Evolutionary conservation across 1,140 invertebrate genomes (phyloP).

Genomic region (Drosophila athabasca): DNA sequence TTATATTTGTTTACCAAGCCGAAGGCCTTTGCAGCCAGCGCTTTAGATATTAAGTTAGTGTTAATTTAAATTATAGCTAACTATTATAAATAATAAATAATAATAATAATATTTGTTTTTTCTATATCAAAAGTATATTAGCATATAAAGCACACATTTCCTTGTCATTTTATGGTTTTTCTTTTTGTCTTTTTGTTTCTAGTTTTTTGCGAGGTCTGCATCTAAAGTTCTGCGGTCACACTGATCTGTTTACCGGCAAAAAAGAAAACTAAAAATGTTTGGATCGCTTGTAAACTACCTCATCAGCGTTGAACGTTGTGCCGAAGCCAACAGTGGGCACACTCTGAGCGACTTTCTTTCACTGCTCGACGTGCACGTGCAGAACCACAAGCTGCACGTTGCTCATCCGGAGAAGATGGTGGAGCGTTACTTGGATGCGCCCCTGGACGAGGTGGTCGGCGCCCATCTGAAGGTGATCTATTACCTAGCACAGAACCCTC

Average conservation of each 20-base stretch:
- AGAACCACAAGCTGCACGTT: conserved; percentile 88
- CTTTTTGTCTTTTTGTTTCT: too few species aligned
- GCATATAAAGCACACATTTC: too few species aligned
- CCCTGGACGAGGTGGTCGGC: conserved; percentile 92
- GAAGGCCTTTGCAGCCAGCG: too few species aligned
- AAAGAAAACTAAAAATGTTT: conserved; percentile 55
- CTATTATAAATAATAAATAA: too few species aligned
- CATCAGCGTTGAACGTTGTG: conserved; percentile 56
- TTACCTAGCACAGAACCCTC: conserved; percentile 78
- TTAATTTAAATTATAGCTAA: too few species aligned
- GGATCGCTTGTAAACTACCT: conserved; percentile 77
- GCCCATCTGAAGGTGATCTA: conserved; percentile 88
- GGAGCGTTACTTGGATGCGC: conserved; percentile 88
- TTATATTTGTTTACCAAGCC: too few species aligned
- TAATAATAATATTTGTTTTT: too few species aligned
- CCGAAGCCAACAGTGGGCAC: conserved; percentile 73
- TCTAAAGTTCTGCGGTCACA: conserved; percentile 2
- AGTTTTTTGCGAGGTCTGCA: too few species aligned
- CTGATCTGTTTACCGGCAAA: conserved; percentile 3
- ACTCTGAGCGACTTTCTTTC: conserved; percentile 88
- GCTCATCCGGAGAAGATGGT: conserved; percentile 89
- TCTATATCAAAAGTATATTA: too few species aligned
- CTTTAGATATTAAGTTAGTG: too few species aligned
- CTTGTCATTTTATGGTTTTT: too few species aligned
- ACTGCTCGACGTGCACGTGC: conserved; percentile 90